Base-by-base conservation (phyloP, 1,140 invertebrate genomes). In the Streblospio benedicti region DNA sequence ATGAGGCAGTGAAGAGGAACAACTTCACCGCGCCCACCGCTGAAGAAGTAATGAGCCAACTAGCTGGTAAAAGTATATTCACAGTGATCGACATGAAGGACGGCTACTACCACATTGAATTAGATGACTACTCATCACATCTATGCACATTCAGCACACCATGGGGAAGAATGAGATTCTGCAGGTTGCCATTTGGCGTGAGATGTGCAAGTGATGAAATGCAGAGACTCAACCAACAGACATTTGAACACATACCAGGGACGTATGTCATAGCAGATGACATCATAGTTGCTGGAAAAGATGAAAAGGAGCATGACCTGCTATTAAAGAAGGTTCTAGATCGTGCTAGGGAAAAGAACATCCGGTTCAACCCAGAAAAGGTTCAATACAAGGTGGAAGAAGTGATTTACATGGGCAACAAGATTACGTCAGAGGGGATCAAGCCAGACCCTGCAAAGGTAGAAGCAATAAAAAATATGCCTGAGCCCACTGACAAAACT, bases 351-450 rank as follows among this genome's bases (percentile, higher is more conserved):
- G 41, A 72, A 58, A 61, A 65, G 53, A 67, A 71, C 63, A 60
- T 80, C 18, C 69, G 62, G 50, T 69, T 79, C 59, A 77, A 77
- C 64, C 56, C 50, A 43, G 63, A 64, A 3, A 79, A 77, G 61
- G 50, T 54, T 1, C 28, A 60, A 54, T 56, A 25, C n/a, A 6
- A 54, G 14, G 14, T 57, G 25, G 9, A 1, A 9, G n/a, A 1
- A 18, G 33, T 56, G 2, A 57, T 16, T 6, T 63, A 64, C 27
- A 23, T 64, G 9, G 45, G 64, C 1, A 68, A 77, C 25, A 61
- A 75, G n/a, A 59, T 81, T 4, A 63, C 67, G 20, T 52, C 50
- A 33, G 60, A 74, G n/a, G 79, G 79, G 5, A 60, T 81, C 4
- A 63, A 65, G 45, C 62, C 71, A 35, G 75, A 78, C 60, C 69